Evolutionary conservation across 2,113 vertebrate genomes (phyloP), one percentile per base, ranked within the genome.

Genomic region (Orcinus orca): DNA sequence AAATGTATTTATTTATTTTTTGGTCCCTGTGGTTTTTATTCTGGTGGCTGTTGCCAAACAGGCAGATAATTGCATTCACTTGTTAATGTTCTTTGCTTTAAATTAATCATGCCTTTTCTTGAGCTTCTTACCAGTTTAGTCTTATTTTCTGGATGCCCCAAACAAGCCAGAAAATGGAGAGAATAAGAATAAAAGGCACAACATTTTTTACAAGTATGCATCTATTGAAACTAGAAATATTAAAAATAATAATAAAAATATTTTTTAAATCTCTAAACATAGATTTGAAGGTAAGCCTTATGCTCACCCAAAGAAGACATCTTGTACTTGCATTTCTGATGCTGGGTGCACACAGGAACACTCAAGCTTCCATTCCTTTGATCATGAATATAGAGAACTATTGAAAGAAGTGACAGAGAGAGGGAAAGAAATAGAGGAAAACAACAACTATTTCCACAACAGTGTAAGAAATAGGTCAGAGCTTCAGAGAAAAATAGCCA

Each of bases 371-470:
- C 4, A 53, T 71, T 86, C 10, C 8, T 90, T 70, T 31, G 23
- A 38, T 47, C 17, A 44, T 80, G 53, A 95, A 55, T 36, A 73
- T 29, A 70, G 21, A 93, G 47, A 86, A 70, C 47, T 63, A 62
- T 47, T 33, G 33, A 31, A 38, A 73, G 21, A 17, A 90, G 25
- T 70, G 44, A 79, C 9, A 10, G 58, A 91, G 36, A 83, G 41
- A 88, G 17, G 38, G 60, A 80, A 93, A 95, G 41, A 90, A 85
- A 95, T 63, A 60, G 65, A 60, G 65, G 87, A 76, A 83, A 44
- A 10, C 9, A 12, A 7, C 33, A 0, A 11, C 0, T 58, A 1
- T 90, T 96, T 93, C 47, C 8, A 93, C 63, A 60, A 79, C 36
- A 96, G 44, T 10, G 0, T 65, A 41, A 94, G 31, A 93, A 96